phyloP scores from a whole-genome alignment of 2,113 vertebrate species.

The Etheostoma cragini region DNA sequence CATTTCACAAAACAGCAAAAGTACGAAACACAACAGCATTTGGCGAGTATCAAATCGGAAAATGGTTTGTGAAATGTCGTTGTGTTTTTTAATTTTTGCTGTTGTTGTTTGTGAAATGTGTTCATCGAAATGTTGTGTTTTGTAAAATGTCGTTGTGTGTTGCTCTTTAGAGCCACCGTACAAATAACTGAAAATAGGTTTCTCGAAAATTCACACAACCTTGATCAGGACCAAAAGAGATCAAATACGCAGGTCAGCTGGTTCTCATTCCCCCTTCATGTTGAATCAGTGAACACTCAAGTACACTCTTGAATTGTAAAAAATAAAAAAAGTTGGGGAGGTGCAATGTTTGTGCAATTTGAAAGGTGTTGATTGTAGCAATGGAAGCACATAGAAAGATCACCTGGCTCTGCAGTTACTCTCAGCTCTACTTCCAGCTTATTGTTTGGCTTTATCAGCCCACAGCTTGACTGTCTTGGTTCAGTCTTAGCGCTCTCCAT shows the following conservation, averaged over 20 bases:
- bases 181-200: neutral
- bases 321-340: neutral
- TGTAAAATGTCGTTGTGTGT: too few relatives aligned
- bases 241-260: neutral
- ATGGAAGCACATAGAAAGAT: neutral
- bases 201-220: neutral
- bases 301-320: neutral
- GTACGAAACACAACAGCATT: too few relatives aligned
- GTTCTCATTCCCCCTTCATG: neutral
- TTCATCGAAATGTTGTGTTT: too few relatives aligned
- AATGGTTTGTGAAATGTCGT: too few relatives aligned
- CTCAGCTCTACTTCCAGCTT: neutral
- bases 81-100: too few relatives aligned
- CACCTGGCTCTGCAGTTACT: neutral
- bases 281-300: neutral
- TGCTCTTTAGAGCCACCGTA: too few relatives aligned
- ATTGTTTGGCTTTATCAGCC: neutral
- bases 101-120: too few relatives aligned
- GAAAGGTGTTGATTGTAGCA: neutral
- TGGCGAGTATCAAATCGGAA: too few relatives aligned
- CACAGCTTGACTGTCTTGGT: neutral
- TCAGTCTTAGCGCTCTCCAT: neutral
- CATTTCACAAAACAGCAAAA: too few relatives aligned
- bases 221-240: neutral
- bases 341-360: neutral